Evolutionary conservation across 2,797 vertebrate species (phyloP), one percentile per base, ranked within the genome.

Genomic region (Ptychadena robeensis): DNA sequence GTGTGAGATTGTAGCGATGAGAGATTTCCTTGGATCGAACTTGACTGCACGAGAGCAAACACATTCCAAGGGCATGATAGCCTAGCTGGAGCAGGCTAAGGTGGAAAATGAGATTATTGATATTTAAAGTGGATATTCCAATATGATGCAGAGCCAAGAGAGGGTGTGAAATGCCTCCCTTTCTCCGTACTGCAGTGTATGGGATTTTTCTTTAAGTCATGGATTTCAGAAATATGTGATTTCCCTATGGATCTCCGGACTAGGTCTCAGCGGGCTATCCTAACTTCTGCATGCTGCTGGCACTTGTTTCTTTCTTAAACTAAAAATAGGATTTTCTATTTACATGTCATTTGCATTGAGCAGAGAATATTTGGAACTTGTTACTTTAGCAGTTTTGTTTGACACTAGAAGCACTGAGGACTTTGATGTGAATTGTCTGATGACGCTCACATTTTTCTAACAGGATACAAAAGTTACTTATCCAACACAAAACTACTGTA

Each of bases 51-150:
- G 48, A 88, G 87, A 88, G 87, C 76, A 89, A 90, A 89, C 57
- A 82, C 64, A 70, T 87, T 28, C 86, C 90, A 91, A 91, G 88
- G 92, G 87, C 90, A 87, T 87, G 88, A 85, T 67, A 64, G 69
- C 68, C 86, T 0, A 72, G 48, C 86, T 86, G 80, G 85, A 91
- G 73, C 79, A 44, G 85, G 89, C 35, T 59, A 64, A 66, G 37
- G 67, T 35, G 59, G 57, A 83, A 32, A 68, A 87, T 83, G 68
- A 79, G 80, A 73, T 88, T 34, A 67, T 82, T 81, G 88, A 53
- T 2, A 32, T 88, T 86, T 75, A 73, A 69, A 35, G 61, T 4
- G 59, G 25, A 73, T 87, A 80, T n/a, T 0, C 57, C 69, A 68
- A 8, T 73, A 86, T 83, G 25, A 32, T 18, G 1, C 71, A 68